These are phyloP conservation scores for Poecilia velifera DNA, from an alignment of 2,797 vertebrate species.

Conservation along the genomic window DNA sequence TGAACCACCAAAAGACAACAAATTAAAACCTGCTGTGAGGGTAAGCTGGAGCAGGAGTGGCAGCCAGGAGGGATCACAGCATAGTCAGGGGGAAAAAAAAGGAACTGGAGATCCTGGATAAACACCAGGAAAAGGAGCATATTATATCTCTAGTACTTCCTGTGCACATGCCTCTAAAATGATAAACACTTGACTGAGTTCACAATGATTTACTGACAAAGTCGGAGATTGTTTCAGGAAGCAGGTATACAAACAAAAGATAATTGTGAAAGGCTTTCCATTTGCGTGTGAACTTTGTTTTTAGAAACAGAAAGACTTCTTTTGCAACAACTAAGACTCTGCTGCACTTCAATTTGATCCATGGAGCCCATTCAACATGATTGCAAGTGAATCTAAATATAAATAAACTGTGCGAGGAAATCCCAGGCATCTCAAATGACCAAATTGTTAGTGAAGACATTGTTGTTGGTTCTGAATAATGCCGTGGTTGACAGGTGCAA, in stretches of 20 bases:
- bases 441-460: not conserved
- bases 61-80: conserved; percentile 43
- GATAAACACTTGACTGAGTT: conserved; percentile 15
- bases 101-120: conserved; percentile 32
- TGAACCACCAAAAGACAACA: conserved; percentile 59
- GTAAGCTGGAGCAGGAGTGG: conserved; percentile 44
- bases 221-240: not conserved
- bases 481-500: not conserved
- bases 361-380: not conserved
- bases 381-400: not conserved
- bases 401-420: not conserved
- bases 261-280: not conserved
- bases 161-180: conserved; percentile 15
- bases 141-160: conserved; percentile 29
- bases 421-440: not conserved
- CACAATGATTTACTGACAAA: not conserved
- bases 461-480: not conserved
- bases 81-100: conserved; percentile 47
- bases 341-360: not conserved
- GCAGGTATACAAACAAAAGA: not conserved
- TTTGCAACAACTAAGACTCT: not conserved
- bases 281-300: not conserved
- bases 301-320: not conserved
- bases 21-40: conserved; percentile 67
- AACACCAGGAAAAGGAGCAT: conserved; percentile 39